phyloP scores from a whole-genome alignment of 2,797 vertebrate species.

The Paramormyrops hopkinsi region DNA sequence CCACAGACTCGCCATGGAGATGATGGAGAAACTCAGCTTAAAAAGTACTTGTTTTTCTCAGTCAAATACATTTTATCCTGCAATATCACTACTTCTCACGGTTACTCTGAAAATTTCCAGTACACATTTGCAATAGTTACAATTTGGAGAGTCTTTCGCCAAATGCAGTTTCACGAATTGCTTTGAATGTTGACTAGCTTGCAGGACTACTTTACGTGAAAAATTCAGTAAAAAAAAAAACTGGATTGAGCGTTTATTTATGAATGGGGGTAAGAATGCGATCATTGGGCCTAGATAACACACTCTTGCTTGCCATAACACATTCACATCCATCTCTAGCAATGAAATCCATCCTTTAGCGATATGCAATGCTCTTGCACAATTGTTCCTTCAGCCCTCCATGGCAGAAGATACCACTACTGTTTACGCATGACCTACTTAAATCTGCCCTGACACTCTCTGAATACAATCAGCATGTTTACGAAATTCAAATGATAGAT shows the following conservation, averaged over 20 bases:
- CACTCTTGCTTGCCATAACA: background rate
- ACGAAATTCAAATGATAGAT: slow-evolving; percentile 10
- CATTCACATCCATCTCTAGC: background rate
- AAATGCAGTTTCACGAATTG: slow-evolving; percentile 10
- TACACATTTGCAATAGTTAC: background rate
- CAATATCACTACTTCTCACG: background rate
- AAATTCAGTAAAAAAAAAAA: slow-evolving; percentile 17
- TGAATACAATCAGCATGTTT: slow-evolving; percentile 12
- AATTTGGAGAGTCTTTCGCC: background rate
- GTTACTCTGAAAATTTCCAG: background rate
- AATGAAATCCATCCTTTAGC: background rate
- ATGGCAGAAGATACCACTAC: background rate
- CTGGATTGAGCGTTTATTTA: slow-evolving; percentile 37
- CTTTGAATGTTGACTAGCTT: background rate
- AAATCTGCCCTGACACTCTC: background rate
- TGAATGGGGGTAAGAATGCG: background rate
- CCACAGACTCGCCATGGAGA: background rate
- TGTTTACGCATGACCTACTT: slow-evolving; percentile 19
- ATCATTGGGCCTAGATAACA: background rate
- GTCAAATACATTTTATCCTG: background rate
- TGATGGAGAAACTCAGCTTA: background rate
- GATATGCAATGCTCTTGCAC: background rate
- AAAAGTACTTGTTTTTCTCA: background rate
- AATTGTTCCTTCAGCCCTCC: background rate
- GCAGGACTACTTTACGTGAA: slow-evolving; percentile 11